Base-by-base conservation (phyloP, 2,113 vertebrate genomes). In the Cathartes aura region DNA sequence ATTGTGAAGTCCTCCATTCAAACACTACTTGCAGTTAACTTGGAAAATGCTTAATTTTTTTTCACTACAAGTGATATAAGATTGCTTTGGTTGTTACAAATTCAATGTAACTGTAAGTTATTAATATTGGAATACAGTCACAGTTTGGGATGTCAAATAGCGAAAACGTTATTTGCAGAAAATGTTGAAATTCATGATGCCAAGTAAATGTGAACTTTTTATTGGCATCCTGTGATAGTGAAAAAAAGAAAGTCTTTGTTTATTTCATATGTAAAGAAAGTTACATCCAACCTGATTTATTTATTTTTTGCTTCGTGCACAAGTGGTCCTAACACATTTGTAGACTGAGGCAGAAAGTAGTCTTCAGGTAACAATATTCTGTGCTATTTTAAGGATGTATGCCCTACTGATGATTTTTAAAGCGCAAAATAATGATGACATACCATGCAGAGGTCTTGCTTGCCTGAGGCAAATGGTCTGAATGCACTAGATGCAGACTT, bases 401-500 rank as follows among this genome's bases (percentile, higher is more conserved):
- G 74, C 62, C 90, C 78, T 83, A 40, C 83, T 91, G 86, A 87
- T 94, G 90, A 66, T 87, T 97, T 97, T 89, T 95, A 93, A 94
- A 96, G 91, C 32, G 15, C 92, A 74, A 95, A 95, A 97, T 97
- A 95, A 96, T 89, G 95, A 97, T 96, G 94, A 66, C 84, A 96
- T 91, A 82, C 87, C 74, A 23, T 67, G 81, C 83, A 96, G 93
- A 97, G 93, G 93, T 95, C 91, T 93, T 64, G 53, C 89, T 95
- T 87, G 96, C 97, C 97, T 93, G 89, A 92, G 96, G 96, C 96
- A 73, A 93, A 59, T 73, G 58, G 63, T 95, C 70, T 95, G 86
- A 94, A 64, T 94, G 83, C 36, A 42, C 32, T 82, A 68, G 83
- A 45, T 94, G 53, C 76, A 85, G 83, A 59, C 89, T 95, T 87